Base-by-base conservation (phyloP, 2,888 invertebrate species). In the Dione juno region DNA sequence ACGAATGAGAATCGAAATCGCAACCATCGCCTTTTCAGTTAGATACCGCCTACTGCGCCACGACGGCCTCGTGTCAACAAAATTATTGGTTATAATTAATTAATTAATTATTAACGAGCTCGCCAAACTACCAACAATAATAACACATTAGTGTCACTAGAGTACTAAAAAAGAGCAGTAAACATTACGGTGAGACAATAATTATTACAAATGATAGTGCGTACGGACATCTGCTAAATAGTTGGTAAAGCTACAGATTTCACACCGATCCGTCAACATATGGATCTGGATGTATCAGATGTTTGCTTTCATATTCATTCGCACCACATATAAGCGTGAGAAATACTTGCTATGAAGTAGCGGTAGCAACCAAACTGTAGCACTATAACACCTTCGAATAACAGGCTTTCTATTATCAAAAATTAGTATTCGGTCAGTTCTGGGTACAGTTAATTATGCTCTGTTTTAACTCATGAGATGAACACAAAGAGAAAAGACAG, bases 181-280 rank as follows among this genome's bases (percentile, higher is more conserved):
- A 93, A 93, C 86, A 92, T 92, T 88, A 87, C 92, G 88, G 81
- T 80, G 87, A 92, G 91, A 90, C 92, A 92, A 91, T 92, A 93
- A 93, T 92, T 91, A 92, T 91, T 90, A 92, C 91, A 90, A 91
- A 92, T 92, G 92, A 92, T 92, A 90, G 89, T 87, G 85, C 87
- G 90, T 89, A 89, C 85, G 82, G 81, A 76, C 84, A 84, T 77
- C 89, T 84, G 92, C 92, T 93, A 93, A 93, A 92, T 88, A 92
- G 90, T 92, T 86, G 85, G 93, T 90, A 92, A 92, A 92, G 92
- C 89, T 92, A 92, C 88, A 93, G 88, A 91, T 92, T 93, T 93
- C 93, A 92, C 93, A 92, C 93, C 86, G 88, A 89, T 87, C 85
- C 89, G 92, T 85, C 92, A 93, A 92, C 91, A 87, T 92, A 93